Evolutionary conservation across 2,113 vertebrate genomes (phyloP).

Genomic region (Tiliqua scincoides): DNA sequence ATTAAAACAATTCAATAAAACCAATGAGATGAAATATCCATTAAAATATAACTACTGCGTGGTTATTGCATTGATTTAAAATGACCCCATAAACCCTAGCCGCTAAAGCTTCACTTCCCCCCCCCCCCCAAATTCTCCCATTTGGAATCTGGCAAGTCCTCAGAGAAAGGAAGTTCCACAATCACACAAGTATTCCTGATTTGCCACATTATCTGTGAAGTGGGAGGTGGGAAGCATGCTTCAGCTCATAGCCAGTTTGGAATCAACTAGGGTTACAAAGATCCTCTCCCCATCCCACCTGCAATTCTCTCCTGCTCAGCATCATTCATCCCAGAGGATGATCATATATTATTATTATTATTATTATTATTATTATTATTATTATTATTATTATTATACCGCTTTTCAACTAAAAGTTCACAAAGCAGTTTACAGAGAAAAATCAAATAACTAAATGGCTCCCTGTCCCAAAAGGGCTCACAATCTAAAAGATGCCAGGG

Average conservation of each 20-base stretch:
- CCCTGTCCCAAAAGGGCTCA: too few relatives aligned
- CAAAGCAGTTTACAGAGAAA: too few relatives aligned
- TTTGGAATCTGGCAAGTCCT: background rate
- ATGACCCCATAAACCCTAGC: background rate
- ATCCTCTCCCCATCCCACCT: background rate
- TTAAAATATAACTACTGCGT: background rate
- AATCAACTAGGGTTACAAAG: background rate
- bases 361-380: too few relatives aligned
- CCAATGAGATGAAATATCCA: background rate
- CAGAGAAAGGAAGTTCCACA: background rate
- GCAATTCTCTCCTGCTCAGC: background rate
- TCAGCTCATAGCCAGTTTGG: background rate
- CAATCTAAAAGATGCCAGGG: too few relatives aligned
- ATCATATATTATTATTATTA: too few relatives aligned
- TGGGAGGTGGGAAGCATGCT: background rate
- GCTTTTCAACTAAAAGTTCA: too few relatives aligned
- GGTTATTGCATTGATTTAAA: background rate
- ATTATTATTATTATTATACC: too few relatives aligned
- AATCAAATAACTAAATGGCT: too few relatives aligned
- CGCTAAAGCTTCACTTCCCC: background rate
- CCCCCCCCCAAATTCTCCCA: background rate
- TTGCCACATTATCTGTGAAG: background rate
- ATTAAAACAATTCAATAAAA: conserved; percentile 4
- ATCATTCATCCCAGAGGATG: too few relatives aligned
- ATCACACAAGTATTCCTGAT: background rate